phyloP scores from a whole-genome alignment of 2,888 invertebrate species.

The Blomia tropicalis region DNA sequence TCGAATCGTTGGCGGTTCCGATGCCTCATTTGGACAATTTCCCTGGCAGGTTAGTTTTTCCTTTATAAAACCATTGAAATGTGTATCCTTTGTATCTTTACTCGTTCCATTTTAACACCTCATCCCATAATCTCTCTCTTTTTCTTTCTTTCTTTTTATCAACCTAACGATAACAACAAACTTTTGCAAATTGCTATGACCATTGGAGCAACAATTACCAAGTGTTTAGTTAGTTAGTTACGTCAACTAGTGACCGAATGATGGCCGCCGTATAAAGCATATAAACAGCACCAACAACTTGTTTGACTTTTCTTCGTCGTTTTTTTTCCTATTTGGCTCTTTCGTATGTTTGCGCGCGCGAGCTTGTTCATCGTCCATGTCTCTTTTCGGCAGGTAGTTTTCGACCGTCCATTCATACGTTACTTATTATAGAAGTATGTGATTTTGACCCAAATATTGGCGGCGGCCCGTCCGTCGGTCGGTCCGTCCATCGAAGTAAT shows the following conservation, averaged over 20 bases:
- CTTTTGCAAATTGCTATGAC: neutral
- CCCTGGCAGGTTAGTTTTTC: slow-evolving; percentile 60
- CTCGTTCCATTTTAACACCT: too few species aligned
- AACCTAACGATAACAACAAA: neutral
- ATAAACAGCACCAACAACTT: too few species aligned
- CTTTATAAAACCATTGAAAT: too few species aligned
- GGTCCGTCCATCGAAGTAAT: too few species aligned
- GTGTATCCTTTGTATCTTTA: too few species aligned
- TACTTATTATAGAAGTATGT: slow-evolving; percentile 6
- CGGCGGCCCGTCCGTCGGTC: too few species aligned
- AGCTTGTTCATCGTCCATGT: neutral
- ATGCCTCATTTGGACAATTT: slow-evolving; percentile 81
- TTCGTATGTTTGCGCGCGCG: too few species aligned
- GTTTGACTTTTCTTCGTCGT: neutral
- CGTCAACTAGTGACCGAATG: neutral
- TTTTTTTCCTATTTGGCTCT: too few species aligned
- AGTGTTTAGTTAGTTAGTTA: too few species aligned
- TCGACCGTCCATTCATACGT: neutral
- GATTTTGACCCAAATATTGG: slow-evolving; percentile 6
- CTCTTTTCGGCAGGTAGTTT: neutral
- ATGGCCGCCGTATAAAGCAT: neutral
- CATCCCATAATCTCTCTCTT: neutral
- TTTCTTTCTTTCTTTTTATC: neutral
- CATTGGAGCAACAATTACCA: neutral
- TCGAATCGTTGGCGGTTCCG: slow-evolving; percentile 73